These are phyloP conservation scores for Lates calcarifer DNA, from an alignment of 2,113 vertebrate species.

Conservation along the genomic window DNA sequence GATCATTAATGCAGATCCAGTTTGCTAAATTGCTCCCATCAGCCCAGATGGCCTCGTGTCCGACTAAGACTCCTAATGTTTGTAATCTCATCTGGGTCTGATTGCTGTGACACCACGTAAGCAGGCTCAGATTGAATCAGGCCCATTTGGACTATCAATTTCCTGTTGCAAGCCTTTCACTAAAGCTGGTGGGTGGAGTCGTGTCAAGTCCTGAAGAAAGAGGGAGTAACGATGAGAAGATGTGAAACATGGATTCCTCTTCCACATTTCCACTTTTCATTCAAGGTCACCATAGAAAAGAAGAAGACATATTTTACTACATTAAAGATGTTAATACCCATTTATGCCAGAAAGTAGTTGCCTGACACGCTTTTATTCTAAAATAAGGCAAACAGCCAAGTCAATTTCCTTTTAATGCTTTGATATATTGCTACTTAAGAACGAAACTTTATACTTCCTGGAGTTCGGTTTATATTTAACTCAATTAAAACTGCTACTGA, in stretches of 20 bases:
- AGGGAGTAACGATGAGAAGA: neutral
- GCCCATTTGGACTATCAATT: slow-evolving; percentile 65
- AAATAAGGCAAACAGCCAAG: neutral
- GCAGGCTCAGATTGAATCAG: slow-evolving; percentile 68
- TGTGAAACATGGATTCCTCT: neutral
- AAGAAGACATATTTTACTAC: too few species aligned
- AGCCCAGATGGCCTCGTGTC: slow-evolving; percentile 67
- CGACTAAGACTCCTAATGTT: slow-evolving; percentile 46
- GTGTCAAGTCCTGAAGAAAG: neutral
- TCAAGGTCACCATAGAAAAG: neutral
- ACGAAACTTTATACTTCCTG: too few species aligned
- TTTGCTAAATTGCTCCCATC: slow-evolving; percentile 48
- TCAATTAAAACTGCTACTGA: neutral
- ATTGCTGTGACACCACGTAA: slow-evolving; percentile 64
- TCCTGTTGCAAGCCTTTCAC: slow-evolving; percentile 58
- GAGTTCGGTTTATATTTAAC: too few species aligned
- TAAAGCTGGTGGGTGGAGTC: slow-evolving; percentile 40
- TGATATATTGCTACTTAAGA: too few species aligned
- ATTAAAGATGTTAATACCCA: too few species aligned
- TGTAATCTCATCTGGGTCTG: slow-evolving; percentile 71
- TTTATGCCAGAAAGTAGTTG: too few species aligned
- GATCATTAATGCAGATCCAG: slow-evolving; percentile 39
- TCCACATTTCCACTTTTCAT: neutral
- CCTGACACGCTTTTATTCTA: too few species aligned
- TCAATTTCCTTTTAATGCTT: neutral